phyloP scores from a whole-genome alignment of 2,888 invertebrate species.

The Rhaphigaster nebulosa region DNA sequence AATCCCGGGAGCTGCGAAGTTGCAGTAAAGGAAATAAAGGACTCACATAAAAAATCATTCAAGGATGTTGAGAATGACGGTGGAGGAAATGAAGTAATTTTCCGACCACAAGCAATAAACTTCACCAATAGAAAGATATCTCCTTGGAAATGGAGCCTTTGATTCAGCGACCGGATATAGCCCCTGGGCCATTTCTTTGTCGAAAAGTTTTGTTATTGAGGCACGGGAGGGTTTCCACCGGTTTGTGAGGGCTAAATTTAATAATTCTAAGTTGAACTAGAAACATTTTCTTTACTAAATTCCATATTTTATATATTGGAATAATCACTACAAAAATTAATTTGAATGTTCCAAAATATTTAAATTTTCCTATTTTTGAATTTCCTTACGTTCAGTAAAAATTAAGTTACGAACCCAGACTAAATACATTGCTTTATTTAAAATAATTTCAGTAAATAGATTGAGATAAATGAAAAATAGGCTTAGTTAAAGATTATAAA shows the following conservation, averaged over 20 bases:
- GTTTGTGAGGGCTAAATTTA: neutral
- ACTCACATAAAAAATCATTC: neutral
- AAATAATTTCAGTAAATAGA: too few species aligned
- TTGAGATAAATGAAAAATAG: too few species aligned
- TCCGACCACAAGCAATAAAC: neutral
- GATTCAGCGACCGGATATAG: neutral
- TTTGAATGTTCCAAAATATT: too few species aligned
- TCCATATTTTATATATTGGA: too few species aligned
- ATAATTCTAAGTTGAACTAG: neutral
- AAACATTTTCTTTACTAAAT: too few species aligned
- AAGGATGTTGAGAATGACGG: neutral
- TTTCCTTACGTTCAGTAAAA: too few species aligned
- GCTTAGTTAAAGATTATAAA: too few species aligned
- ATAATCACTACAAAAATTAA: too few species aligned
- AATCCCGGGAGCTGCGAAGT: neutral
- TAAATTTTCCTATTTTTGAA: too few species aligned
- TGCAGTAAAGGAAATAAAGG: neutral
- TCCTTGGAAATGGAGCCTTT: neutral
- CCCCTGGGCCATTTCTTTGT: neutral
- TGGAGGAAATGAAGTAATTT: constrained; percentile 8
- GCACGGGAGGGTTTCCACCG: neutral
- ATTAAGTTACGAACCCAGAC: too few species aligned
- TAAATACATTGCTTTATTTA: too few species aligned
- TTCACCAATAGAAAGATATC: neutral
- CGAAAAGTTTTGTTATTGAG: neutral